These are phyloP conservation scores for Lordiphosa mommai DNA, from an alignment of 1,140 invertebrate species.

Conservation along the genomic window DNA sequence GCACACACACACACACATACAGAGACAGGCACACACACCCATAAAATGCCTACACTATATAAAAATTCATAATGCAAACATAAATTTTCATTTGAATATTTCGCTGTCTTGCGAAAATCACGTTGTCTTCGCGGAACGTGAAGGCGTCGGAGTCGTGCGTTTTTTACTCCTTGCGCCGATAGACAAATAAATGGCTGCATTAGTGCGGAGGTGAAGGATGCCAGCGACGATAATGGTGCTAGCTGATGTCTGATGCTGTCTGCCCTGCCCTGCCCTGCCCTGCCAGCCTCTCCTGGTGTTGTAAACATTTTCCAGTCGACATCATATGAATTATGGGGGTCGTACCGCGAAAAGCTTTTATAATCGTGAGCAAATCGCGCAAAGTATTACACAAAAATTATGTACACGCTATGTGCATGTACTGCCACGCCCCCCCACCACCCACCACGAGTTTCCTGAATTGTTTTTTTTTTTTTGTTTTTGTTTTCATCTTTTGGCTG, in stretches of 20 bases:
- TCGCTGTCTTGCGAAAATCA: constrained; percentile 71
- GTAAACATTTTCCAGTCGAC: constrained; percentile 77
- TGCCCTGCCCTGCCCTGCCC: constrained; percentile 7
- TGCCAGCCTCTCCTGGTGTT: constrained; percentile 69
- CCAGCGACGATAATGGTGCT: constrained; percentile 37
- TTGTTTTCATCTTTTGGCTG: constrained; percentile 14
- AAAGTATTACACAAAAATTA: constrained; percentile 59
- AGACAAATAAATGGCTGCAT: constrained; percentile 54
- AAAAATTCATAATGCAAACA: constrained; percentile 80
- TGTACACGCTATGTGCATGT: constrained; percentile 56
- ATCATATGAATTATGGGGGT: constrained; percentile 79
- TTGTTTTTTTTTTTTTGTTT: constrained; percentile 1
- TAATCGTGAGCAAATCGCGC: constrained; percentile 79
- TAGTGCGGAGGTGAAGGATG: constrained; percentile 13
- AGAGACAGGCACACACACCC: constrained; percentile 26
- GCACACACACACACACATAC: constrained; percentile 4
- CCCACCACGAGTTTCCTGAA: background rate
- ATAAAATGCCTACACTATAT: constrained; percentile 79
- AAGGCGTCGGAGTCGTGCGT: constrained; percentile 3
- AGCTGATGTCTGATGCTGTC: constrained; percentile 24
- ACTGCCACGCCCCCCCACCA: background rate
- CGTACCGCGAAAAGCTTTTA: constrained; percentile 80
- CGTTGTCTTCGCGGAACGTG: constrained; percentile 21
- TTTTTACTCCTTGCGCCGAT: constrained; percentile 39
- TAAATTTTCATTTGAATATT: constrained; percentile 80